phyloP scores from a whole-genome alignment of 1,140 invertebrate genomes.

The Helicorthomorpha holstii region DNA sequence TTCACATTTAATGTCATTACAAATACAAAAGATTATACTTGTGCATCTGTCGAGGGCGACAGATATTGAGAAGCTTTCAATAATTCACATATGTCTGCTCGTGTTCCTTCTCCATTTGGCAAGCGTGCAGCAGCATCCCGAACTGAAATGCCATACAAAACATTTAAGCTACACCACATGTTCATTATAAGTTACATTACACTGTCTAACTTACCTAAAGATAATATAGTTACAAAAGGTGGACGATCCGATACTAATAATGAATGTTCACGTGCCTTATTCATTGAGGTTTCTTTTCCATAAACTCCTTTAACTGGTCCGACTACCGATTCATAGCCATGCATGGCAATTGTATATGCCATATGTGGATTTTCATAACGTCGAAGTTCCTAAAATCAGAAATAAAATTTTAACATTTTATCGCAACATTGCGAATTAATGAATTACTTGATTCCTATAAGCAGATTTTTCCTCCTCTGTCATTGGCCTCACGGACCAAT shows the following conservation, averaged over 20 bases:
- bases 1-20: not conserved
- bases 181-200: not conserved
- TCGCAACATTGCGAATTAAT: not conserved
- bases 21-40: conserved; percentile 25
- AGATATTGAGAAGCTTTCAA: conserved; percentile 73
- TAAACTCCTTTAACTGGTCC: conserved; percentile 72
- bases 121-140: conserved; percentile 79
- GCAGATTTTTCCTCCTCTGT: conserved; percentile 54
- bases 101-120: conserved; percentile 83
- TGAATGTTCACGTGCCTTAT: conserved; percentile 61
- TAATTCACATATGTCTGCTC: conserved; percentile 70
- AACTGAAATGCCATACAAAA: conserved; percentile 40
- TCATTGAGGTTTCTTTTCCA: conserved; percentile 29
- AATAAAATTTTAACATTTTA: not conserved
- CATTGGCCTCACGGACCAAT: conserved; percentile 62
- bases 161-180: not conserved
- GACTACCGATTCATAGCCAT: conserved; percentile 71
- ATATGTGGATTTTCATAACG: conserved; percentile 67
- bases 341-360: conserved; percentile 66
- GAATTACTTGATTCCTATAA: conserved; percentile 51
- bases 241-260: conserved; percentile 66
- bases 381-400: conserved; percentile 36
- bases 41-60: conserved; percentile 47
- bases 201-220: conserved; percentile 35
- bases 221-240: conserved; percentile 77